Percentiles rank a stretch among this genome's conserved stretches.
Conservation (phyloP, 2,113 vertebrate species). For the Porphyrio hochstetteri region DNA sequence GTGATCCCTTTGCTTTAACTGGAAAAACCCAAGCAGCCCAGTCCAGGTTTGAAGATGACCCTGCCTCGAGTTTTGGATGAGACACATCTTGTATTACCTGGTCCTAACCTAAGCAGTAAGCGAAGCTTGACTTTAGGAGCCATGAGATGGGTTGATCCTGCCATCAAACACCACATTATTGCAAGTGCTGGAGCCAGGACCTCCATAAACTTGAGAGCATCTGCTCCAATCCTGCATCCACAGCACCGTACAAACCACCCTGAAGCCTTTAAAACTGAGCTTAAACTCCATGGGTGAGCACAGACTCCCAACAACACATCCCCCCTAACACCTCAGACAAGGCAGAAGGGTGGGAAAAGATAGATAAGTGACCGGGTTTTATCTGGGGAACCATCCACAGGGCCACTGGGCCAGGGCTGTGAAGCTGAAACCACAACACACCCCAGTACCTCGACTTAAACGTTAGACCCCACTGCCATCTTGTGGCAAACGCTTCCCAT, state of each 20-base stretch:
- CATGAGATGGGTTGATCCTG: not conserved
- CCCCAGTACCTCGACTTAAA: not conserved
- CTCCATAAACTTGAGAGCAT: not conserved
- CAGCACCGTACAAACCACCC: fast-evolving
- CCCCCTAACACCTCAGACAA: not conserved
- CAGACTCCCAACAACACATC: fast-evolving
- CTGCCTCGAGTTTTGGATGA: not conserved
- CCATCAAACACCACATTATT: not conserved
- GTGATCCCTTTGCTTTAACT: not conserved
- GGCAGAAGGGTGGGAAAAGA: not conserved
- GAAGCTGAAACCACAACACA: not conserved
- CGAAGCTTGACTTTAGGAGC: not conserved
- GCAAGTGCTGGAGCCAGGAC: not conserved
- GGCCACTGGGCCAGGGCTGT: not conserved
- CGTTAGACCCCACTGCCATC: slow-evolving; percentile 67
- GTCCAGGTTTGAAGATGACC: not conserved
- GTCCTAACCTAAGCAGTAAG: not conserved
- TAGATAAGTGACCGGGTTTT: not conserved
- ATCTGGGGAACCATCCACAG: not conserved
- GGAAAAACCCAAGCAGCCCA: not conserved
- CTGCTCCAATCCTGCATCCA: not conserved
- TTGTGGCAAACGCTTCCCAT: slow-evolving; percentile 50
- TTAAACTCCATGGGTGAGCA: not conserved
- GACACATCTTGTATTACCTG: not conserved
- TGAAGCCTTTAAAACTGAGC: not conserved